Evolutionary conservation across 2,888 invertebrate genomes (phyloP).

Genomic region (Drosophila borealis): DNA sequence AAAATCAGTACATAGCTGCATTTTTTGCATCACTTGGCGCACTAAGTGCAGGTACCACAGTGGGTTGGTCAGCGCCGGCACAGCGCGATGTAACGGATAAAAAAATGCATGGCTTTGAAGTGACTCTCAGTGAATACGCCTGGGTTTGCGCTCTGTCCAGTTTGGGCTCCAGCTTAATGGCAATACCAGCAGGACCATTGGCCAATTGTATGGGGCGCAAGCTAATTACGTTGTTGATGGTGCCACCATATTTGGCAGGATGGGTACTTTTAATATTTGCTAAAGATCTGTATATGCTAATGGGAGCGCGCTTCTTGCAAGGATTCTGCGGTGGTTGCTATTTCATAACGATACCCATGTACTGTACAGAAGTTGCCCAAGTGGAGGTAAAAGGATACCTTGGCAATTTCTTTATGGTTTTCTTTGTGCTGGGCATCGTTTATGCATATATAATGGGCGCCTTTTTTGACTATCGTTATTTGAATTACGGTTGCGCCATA

Average conservation of each 20-base stretch:
- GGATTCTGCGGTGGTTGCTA: slow-evolving; percentile 87
- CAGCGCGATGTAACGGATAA: not conserved
- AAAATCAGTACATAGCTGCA: slow-evolving; percentile 22
- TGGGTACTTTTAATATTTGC: slow-evolving; percentile 90
- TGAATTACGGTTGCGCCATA: slow-evolving; percentile 52
- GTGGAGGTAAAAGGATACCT: slow-evolving; percentile 91
- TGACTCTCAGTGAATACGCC: slow-evolving; percentile 85
- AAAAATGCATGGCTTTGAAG: slow-evolving; percentile 19
- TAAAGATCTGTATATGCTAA: slow-evolving; percentile 85
- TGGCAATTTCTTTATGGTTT: slow-evolving; percentile 93
- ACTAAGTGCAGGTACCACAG: slow-evolving; percentile 81
- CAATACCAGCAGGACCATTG: slow-evolving; percentile 88
- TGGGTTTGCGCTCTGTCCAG: slow-evolving; percentile 89
- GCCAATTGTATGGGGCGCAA: slow-evolving; percentile 89
- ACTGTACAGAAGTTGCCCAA: slow-evolving; percentile 92
- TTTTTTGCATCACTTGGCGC: slow-evolving; percentile 23
- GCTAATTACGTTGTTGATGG: slow-evolving; percentile 83
- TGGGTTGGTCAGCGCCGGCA: slow-evolving; percentile 91
- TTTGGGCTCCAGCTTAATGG: slow-evolving; percentile 88
- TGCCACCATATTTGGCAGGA: slow-evolving; percentile 88
- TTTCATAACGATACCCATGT: slow-evolving; percentile 91
- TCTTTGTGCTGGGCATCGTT: slow-evolving; percentile 91
- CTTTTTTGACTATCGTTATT: slow-evolving; percentile 27
- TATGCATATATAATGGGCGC: slow-evolving; percentile 88
- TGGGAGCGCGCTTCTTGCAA: slow-evolving; percentile 56